phyloP scores from a whole-genome alignment of 92 coral and sea anemone genomes.

The Heliopora coerulea region DNA sequence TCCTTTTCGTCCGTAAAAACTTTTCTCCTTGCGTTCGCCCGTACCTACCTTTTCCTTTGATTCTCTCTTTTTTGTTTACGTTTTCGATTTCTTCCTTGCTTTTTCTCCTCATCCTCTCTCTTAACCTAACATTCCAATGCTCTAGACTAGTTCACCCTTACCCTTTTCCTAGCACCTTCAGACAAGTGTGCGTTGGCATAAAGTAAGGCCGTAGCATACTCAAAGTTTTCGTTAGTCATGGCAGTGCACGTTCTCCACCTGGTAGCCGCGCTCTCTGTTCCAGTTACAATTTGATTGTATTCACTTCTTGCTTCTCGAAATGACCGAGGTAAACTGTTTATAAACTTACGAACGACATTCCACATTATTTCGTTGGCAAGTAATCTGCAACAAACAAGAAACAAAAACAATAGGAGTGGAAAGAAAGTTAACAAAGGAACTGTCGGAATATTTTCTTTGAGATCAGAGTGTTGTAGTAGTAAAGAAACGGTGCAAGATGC shows the following conservation, averaged over 20 bases:
- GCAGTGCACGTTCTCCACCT: background rate
- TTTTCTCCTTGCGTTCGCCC: no score
- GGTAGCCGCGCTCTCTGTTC: background rate
- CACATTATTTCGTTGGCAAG: slow-evolving; percentile 16
- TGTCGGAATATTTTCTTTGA: no score
- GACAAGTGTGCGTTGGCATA: slow-evolving; percentile 3
- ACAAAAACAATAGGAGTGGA: no score
- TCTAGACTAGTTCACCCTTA: no score
- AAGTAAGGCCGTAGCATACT: background rate
- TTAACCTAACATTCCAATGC: background rate
- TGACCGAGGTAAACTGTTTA: background rate
- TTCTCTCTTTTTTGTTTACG: no score
- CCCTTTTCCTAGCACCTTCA: background rate
- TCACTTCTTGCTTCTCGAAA: background rate
- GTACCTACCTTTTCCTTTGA: no score
- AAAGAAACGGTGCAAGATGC: no score
- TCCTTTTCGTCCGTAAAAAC: no score
- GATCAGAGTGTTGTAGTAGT: no score
- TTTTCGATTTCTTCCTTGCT: no score
- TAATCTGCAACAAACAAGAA: slow-evolving; percentile 3
- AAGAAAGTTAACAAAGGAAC: no score
- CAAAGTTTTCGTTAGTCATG: background rate
- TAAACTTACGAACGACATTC: slow-evolving; percentile 2
- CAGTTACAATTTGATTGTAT: background rate
- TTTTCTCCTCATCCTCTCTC: background rate